Conservation (phyloP, 2,797 vertebrate genomes). For the Manis crassicaudata region DNA sequence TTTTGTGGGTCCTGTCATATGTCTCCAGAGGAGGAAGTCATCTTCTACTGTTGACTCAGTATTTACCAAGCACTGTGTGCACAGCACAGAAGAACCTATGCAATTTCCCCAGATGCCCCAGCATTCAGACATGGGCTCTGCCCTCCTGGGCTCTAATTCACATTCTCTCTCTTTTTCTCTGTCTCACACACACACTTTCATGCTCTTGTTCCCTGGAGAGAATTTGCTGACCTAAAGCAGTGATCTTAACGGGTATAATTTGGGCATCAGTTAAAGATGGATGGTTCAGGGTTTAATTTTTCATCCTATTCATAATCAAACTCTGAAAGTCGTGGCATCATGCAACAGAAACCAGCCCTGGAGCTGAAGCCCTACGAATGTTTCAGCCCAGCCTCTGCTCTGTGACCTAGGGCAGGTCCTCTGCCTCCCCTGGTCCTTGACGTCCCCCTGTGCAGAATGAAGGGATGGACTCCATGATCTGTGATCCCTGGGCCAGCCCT, state of each 20-base stretch:
- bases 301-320: neutral
- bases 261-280: neutral
- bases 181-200: neutral
- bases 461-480: rapidly evolving
- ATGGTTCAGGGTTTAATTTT: neutral
- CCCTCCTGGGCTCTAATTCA: neutral
- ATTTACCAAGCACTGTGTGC: neutral
- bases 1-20: neutral
- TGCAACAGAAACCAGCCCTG: neutral
- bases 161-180: neutral
- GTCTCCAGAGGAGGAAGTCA: neutral
- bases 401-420: neutral
- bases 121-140: neutral
- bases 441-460: neutral
- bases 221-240: neutral
- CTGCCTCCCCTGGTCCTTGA: neutral
- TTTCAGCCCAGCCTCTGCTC: neutral
- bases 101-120: neutral
- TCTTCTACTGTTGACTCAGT: neutral
- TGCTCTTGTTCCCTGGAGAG: neutral
- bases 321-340: neutral
- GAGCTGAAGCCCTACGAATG: neutral
- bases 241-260: neutral
- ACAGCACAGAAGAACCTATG: neutral
- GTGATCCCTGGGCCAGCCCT: no score